Conservation (phyloP, 2,113 vertebrate genomes). For the Microcebus ravelobensis region DNA sequence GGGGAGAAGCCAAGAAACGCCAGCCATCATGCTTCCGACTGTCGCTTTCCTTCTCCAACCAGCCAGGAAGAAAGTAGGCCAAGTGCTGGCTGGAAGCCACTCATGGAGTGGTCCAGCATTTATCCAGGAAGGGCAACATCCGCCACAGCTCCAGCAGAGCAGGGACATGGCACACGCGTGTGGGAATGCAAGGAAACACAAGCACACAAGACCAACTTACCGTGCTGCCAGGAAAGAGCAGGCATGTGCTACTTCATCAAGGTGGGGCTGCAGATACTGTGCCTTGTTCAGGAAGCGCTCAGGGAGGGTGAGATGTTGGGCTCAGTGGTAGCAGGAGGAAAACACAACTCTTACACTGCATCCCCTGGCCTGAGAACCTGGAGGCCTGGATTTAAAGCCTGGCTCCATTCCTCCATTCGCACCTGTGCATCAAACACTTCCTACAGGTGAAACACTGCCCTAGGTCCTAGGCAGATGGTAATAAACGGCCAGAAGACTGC, state of each 20-base stretch:
- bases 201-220: background rate
- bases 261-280: background rate
- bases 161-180: accelerated
- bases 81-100: background rate
- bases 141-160: background rate
- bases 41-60: background rate
- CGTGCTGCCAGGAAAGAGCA: background rate
- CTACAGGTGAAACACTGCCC: background rate
- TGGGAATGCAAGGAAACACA: background rate
- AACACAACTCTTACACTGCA: background rate
- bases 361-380: background rate
- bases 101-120: background rate
- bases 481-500: background rate
- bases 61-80: background rate
- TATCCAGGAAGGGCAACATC: background rate
- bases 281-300: background rate
- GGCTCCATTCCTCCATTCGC: background rate
- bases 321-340: background rate
- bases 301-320: background rate
- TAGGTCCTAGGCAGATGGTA: background rate
- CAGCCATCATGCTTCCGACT: background rate
- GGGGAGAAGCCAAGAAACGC: background rate
- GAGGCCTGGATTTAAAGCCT: background rate
- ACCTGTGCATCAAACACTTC: background rate
- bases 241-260: background rate